A percentile compares a stretch with the other conserved stretches of the same genome.
Conservation (phyloP, 1,140 invertebrate genomes). For the Aricia agestis region DNA sequence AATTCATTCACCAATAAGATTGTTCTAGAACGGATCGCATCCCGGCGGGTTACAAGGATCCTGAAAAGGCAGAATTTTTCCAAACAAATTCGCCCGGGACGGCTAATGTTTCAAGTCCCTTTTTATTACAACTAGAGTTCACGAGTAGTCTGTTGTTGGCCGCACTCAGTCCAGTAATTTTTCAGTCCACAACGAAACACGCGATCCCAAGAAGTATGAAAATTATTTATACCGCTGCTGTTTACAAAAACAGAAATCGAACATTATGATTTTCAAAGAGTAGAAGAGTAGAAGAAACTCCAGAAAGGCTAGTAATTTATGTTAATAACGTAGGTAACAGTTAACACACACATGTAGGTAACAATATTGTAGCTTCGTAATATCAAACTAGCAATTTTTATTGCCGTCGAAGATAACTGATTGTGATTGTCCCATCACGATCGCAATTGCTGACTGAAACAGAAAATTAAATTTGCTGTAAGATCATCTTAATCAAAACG, state of each 20-base stretch:
- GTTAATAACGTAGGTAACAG: no score
- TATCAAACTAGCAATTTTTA: no score
- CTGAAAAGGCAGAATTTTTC: slow-evolving; percentile 3
- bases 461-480: no score
- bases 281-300: no score
- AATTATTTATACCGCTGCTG: neutral
- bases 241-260: neutral
- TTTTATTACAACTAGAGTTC: neutral
- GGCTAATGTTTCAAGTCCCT: neutral
- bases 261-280: no score
- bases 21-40: neutral
- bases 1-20: neutral
- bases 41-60: neutral
- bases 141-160: neutral
- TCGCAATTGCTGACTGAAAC: no score
- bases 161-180: neutral
- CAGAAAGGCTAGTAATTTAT: no score
- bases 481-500: no score
- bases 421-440: no score
- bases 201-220: neutral
- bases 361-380: no score
- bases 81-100: neutral
- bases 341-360: no score
- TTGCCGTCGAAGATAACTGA: no score
- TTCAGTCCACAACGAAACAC: neutral